A percentile compares a stretch with the other conserved stretches of the same genome.
These are phyloP conservation scores for Fragum sueziense DNA, from an alignment of 2,888 invertebrate species.

Conservation along the genomic window DNA sequence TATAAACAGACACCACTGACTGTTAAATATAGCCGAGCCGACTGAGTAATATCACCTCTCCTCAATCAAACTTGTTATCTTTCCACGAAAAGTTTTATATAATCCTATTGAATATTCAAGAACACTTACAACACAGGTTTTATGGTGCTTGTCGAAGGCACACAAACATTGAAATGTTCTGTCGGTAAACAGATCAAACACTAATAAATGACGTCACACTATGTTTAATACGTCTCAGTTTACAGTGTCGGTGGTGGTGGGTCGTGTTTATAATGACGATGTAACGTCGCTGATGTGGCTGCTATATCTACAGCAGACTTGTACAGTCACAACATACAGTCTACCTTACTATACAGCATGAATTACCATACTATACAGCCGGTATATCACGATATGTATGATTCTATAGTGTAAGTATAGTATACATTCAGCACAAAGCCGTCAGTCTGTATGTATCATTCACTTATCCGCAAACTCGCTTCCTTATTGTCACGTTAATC, in stretches of 20 bases:
- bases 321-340: background rate
- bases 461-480: no score
- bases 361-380: no score
- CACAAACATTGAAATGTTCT: background rate
- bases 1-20: background rate
- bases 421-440: no score
- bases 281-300: background rate
- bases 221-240: background rate
- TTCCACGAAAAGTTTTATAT: background rate
- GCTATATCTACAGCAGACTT: background rate
- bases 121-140: background rate
- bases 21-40: background rate
- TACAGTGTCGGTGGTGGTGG: background rate
- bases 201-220: slow-evolving; percentile 21
- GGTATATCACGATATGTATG: no score
- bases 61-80: background rate
- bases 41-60: background rate
- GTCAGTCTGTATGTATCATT: no score
- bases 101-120: slow-evolving; percentile 1
- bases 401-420: no score
- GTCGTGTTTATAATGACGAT: background rate
- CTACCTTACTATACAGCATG: no score
- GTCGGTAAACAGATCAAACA: slow-evolving; percentile 7
- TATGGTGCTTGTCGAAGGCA: background rate
- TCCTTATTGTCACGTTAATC: no score